Conservation (phyloP, 2,888 invertebrate species). For the Helleia helle region DNA sequence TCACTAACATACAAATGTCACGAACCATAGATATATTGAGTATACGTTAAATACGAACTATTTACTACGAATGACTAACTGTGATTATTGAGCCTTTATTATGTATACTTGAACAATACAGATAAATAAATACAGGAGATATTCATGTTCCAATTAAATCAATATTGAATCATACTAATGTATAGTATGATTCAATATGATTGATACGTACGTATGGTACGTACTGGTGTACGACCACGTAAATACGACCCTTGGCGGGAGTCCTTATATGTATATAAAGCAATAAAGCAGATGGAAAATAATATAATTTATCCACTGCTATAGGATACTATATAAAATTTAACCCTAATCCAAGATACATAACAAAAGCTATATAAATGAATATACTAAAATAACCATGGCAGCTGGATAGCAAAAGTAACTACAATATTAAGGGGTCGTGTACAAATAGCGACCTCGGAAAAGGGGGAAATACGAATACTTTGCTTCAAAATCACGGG, state of each 20-base stretch:
- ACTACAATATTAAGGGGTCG: constrained; percentile 13
- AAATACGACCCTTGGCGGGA: no score
- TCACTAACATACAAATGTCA: constrained; percentile 53
- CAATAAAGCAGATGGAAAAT: background rate
- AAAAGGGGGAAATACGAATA: background rate
- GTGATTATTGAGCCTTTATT: constrained; percentile 46
- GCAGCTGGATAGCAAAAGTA: constrained; percentile 48
- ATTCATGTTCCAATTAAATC: background rate
- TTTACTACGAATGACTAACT: constrained; percentile 36
- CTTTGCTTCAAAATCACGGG: background rate
- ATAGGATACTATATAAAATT: constrained; percentile 14
- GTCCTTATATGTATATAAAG: no score
- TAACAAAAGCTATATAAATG: constrained; percentile 35
- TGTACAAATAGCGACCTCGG: constrained; percentile 9
- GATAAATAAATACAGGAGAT: background rate
- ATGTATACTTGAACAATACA: constrained; percentile 20
- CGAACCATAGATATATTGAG: constrained; percentile 62
- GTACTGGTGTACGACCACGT: no score
- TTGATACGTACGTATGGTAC: no score
- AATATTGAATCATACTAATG: no score
- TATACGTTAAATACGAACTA: constrained; percentile 42
- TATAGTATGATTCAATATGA: no score
- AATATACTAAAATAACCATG: constrained; percentile 36
- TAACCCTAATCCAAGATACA: constrained; percentile 46
- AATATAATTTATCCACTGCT: background rate